Percentiles rank a stretch among this genome's conserved stretches.
Evolutionary conservation across 2,888 invertebrate genomes (phyloP).

Genomic region (Apamea monoglypha): DNA sequence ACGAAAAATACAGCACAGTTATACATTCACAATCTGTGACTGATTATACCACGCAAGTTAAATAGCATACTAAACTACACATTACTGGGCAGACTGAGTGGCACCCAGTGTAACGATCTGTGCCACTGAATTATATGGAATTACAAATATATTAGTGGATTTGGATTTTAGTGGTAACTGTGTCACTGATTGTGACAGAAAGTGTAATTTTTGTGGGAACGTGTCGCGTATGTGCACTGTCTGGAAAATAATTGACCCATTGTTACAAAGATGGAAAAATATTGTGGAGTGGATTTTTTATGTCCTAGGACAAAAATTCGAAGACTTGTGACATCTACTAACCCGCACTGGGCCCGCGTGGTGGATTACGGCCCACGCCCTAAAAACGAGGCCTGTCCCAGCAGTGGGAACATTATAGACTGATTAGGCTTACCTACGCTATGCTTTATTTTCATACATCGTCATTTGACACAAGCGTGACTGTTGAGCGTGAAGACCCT

Average conservation of each 20-base stretch:
- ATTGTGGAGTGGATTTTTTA: background rate
- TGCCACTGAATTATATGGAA: slow-evolving; percentile 62
- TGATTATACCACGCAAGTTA: slow-evolving; percentile 48
- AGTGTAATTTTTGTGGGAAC: slow-evolving; percentile 40
- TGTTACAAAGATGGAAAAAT: slow-evolving; percentile 10
- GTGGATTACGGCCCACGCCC: too few species aligned
- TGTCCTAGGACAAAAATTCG: too few species aligned
- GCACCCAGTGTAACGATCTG: slow-evolving; percentile 52
- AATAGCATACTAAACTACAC: slow-evolving; percentile 50
- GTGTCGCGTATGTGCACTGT: slow-evolving; percentile 26
- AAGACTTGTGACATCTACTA: too few species aligned
- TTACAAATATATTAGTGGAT: slow-evolving; percentile 59
- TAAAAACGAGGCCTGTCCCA: too few species aligned
- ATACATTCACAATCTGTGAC: slow-evolving; percentile 54
- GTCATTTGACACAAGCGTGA: background rate
- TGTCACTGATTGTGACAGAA: slow-evolving; percentile 48
- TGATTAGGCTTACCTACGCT: too few species aligned
- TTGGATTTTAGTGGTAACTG: slow-evolving; percentile 48
- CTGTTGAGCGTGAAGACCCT: background rate
- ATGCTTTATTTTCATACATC: background rate
- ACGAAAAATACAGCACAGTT: slow-evolving; percentile 55
- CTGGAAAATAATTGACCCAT: slow-evolving; percentile 48
- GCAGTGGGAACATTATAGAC: too few species aligned
- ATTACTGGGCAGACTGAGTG: slow-evolving; percentile 55
- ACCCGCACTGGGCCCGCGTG: too few species aligned